Evolutionary conservation across 2,797 vertebrate species (phyloP).

Genomic region (Alca torda): DNA sequence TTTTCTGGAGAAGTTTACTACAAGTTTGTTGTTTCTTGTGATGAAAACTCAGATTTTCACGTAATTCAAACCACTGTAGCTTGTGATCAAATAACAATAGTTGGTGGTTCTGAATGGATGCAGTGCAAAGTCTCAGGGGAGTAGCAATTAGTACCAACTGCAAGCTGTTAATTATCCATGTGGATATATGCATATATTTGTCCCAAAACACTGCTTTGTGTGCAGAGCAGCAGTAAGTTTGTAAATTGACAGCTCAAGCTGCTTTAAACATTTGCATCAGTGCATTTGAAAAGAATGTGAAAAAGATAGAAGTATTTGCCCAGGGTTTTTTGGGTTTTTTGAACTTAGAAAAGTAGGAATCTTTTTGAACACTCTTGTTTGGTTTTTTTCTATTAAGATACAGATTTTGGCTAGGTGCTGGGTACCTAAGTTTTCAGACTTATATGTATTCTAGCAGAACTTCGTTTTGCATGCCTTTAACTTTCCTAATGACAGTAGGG

Average conservation of each 20-base stretch:
- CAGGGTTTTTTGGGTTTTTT: neutral
- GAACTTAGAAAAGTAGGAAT: neutral
- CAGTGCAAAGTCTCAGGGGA: neutral
- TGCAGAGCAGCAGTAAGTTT: neutral
- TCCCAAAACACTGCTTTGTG: neutral
- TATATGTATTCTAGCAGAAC: accelerated
- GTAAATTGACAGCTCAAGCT: neutral
- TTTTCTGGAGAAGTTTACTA: neutral
- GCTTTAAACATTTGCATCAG: neutral
- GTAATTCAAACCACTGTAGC: neutral
- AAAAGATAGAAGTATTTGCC: neutral
- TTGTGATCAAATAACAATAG: neutral
- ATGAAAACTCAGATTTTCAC: neutral
- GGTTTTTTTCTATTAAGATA: neutral
- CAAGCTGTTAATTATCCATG: neutral
- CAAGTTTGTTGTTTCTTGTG: neutral
- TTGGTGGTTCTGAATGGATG: neutral
- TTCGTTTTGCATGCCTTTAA: neutral
- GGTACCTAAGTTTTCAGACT: neutral
- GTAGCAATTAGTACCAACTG: neutral
- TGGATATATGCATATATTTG: neutral
- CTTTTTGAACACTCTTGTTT: neutral
- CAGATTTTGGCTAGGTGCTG: neutral
- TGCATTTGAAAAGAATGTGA: neutral
- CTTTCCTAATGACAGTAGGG: neutral